Conservation (phyloP, 2,888 invertebrate species). For the Dioctria rufipes region DNA sequence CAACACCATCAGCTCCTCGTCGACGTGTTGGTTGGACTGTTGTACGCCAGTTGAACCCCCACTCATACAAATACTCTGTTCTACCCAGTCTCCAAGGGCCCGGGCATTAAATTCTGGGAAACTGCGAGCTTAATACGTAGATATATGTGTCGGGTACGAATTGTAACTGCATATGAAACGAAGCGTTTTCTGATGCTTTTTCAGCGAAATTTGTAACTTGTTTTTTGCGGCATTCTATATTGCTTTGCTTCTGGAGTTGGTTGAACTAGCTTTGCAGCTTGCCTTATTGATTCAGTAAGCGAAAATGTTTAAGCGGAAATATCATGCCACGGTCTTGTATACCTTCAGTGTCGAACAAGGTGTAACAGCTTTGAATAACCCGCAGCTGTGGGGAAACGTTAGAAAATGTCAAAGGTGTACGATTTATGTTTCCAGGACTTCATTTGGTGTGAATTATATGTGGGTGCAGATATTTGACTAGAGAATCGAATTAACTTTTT, state of each 20-base stretch:
- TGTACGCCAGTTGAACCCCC: not conserved
- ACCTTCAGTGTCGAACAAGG: not conserved
- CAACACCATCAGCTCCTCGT: conserved; percentile 3
- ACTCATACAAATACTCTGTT: not conserved
- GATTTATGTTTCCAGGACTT: not conserved
- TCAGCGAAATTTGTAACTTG: conserved; percentile 45
- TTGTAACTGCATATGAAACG: conserved; percentile 36
- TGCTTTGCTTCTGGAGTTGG: not conserved
- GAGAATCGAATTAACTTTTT: not conserved
- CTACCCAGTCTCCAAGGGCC: not conserved
- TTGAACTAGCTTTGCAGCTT: conserved; percentile 7
- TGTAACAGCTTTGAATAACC: conserved; percentile 14
- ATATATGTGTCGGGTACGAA: not conserved
- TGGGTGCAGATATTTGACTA: not conserved
- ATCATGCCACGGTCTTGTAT: conserved; percentile 7
- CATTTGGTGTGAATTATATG: not conserved
- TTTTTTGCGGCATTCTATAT: conserved; percentile 14
- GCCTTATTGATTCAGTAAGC: conserved; percentile 37
- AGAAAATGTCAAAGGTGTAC: conserved; percentile 1
- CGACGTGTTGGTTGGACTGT: not conserved
- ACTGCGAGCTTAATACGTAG: conserved; percentile 28
- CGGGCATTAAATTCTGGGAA: conserved; percentile 37
- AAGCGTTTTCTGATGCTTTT: conserved; percentile 25
- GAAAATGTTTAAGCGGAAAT: conserved; percentile 34
- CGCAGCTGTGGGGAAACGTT: not conserved